Base-by-base conservation (phyloP, 2,113 vertebrate species). In the Arothron firmamentum region DNA sequence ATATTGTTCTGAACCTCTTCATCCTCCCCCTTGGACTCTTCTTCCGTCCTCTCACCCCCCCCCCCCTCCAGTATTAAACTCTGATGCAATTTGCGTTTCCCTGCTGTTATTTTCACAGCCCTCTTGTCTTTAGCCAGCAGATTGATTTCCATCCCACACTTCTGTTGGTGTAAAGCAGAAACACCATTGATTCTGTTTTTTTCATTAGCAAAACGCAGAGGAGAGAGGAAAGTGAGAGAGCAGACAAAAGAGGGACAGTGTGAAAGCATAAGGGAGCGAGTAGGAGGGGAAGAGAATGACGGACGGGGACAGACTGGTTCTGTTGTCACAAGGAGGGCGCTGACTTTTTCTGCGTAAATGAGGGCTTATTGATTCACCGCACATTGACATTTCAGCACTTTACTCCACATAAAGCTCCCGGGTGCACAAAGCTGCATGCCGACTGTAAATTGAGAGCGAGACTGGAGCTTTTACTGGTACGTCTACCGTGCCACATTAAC, bases 101-200 rank as follows among this genome's bases (percentile, higher is more conserved):
- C 58, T 3, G 28, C 69, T 10, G 12, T 75, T 79, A 78, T 52
- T 78, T 74, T 75, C 58, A 48, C 67, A 59, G 64, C 18, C 51
- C 70, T 71, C 52, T 74, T 76, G 66, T 79, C 65, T 84, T 79
- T 68, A 64, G 75, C 72, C 70, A 79, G 67, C 45, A 0, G 21
- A 85, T 86, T 79, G 84, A 88, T 86, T 86, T 77, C 78, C 70
- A 75, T 84, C 81, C 62, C 63, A 52, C 66, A 61, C 64, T 73
- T 68, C 66, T 12, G 48, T 65, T 57, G 59, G 65, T 75, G 65
- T 70, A 82, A 73, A 82, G 69, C 57, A 73, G 65, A 50, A 20
- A 28, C 41, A 3, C 31, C 67, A 86, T 86, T 79, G 84, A 85
- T 85, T 77, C 65, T 23, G 43, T 15, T 48, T 57, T 78, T 80